Base-by-base conservation (phyloP, 2,113 vertebrate species). In the Pardalotus punctatus region DNA sequence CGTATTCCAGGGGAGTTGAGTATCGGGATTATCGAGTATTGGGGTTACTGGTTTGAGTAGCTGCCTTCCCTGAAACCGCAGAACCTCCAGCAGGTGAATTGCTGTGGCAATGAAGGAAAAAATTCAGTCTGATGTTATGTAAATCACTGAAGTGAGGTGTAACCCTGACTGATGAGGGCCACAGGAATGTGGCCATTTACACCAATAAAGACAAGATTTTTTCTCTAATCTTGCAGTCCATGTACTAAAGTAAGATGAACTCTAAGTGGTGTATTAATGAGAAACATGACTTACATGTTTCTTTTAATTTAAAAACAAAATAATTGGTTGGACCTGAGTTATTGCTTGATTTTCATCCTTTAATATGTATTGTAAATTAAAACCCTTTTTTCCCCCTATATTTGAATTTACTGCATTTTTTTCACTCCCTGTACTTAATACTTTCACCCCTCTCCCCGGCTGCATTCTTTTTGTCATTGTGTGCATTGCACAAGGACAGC, bases 401-500 rank as follows among this genome's bases (percentile, higher is more conserved):
- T 22, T 61, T 27, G 27, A 21, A 62, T 35, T 33, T 65, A n/a
- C 51, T 88, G 53, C 50, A 20, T 92, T 29, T 91, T 93, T 95
- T 95, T 89, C 38, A 42, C 36, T 58, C 25, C 15, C 22, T 8
- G 13, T 42, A 25, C 48, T 86, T 91, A 69, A 51, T 51, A 45
- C 45, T 95, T 72, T 94, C 91, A 89, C 94, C 90, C 89, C 42
- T 71, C n/a, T 87, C 56, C 17, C 42, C 45, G 56, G 23, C 56
- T 80, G 19, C 58, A 56, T 91, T 95, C 76, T 85, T 45, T 94
- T 94, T 98, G 95, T 97, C 96, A 95, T 95, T 97, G 96, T 90
- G 73, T 69, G 47, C 51, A 18, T 51, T 86, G 88, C 79, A 81
- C 95, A 97, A 98, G 97, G 97, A 80, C 95, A 94, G 79, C 89